Evolutionary conservation across 2,113 vertebrate species (phyloP).

Genomic region (Epinephelus fuscoguttatus): DNA sequence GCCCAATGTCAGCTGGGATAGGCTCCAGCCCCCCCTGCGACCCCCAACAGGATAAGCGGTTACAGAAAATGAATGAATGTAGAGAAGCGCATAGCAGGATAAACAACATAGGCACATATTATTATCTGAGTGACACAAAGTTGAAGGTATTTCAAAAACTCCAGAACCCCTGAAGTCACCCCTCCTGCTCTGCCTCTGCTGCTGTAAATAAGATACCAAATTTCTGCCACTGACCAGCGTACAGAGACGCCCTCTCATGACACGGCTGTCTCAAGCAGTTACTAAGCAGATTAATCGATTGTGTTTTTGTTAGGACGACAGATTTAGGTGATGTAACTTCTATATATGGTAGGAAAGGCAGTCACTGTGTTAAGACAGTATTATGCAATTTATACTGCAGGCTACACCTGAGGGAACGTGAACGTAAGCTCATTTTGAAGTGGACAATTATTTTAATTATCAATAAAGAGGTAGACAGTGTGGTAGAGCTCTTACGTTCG

Average conservation of each 20-base stretch:
- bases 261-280: neutral
- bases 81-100: too few species aligned
- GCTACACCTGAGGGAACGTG: neutral
- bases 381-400: conserved; percentile 38
- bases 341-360: conserved; percentile 30
- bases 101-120: too few species aligned
- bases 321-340: conserved; percentile 29
- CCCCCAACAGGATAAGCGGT: too few species aligned
- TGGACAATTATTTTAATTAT: neutral
- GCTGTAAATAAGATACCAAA: neutral
- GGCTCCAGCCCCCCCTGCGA: too few species aligned
- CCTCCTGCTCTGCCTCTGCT: neutral
- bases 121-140: too few species aligned
- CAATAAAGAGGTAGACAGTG: neutral
- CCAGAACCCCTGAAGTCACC: too few species aligned
- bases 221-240: neutral
- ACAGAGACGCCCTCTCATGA: neutral
- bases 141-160: too few species aligned
- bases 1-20: too few species aligned
- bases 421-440: neutral
- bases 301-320: conserved; percentile 22
- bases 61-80: too few species aligned
- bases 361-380: conserved; percentile 50
- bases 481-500: too few species aligned
- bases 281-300: conserved; percentile 35